Percentiles rank a stretch among this genome's conserved stretches.
Conservation (phyloP, 2,797 vertebrate species). For the Alfaro cultratus region DNA sequence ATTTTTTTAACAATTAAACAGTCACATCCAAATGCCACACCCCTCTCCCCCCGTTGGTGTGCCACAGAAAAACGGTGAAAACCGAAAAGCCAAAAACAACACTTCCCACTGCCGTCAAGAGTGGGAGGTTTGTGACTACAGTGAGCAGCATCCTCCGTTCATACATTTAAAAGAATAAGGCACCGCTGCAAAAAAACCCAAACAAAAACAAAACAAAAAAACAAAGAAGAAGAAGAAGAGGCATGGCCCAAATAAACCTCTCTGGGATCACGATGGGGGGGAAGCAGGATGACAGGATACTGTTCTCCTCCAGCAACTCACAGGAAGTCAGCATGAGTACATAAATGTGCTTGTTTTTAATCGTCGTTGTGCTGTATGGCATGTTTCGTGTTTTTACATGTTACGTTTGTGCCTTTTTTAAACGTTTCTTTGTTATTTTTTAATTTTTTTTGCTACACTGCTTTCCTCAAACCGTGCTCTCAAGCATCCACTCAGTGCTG, state of each 20-base stretch:
- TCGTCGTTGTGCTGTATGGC: constrained; percentile 55
- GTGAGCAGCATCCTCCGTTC: constrained; percentile 85
- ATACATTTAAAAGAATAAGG: constrained; percentile 83
- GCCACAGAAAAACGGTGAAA: constrained; percentile 71
- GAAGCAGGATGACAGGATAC: constrained; percentile 71
- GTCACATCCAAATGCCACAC: constrained; percentile 75
- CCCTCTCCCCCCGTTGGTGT: constrained; percentile 65
- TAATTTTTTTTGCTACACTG: constrained; percentile 25
- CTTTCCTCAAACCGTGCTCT: constrained; percentile 91
- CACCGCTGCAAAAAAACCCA: constrained; percentile 81
- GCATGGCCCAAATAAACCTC: constrained; percentile 71
- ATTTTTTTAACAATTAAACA: constrained; percentile 73
- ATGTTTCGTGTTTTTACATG: constrained; percentile 65
- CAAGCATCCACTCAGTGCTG: constrained; percentile 98
- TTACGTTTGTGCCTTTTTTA: constrained; percentile 31
- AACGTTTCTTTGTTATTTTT: neutral
- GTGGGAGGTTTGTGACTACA: constrained; percentile 73
- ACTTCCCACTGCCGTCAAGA: constrained; percentile 43
- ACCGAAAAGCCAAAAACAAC: constrained; percentile 60
- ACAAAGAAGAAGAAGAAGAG: constrained; percentile 70
- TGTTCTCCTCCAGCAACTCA: constrained; percentile 70
- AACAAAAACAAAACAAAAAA: constrained; percentile 47
- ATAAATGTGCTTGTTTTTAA: constrained; percentile 63
- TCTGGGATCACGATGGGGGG: constrained; percentile 69
- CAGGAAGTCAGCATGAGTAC: constrained; percentile 61